phyloP scores from a whole-genome alignment of 1,140 invertebrate genomes.

The Solenopsis invicta region DNA sequence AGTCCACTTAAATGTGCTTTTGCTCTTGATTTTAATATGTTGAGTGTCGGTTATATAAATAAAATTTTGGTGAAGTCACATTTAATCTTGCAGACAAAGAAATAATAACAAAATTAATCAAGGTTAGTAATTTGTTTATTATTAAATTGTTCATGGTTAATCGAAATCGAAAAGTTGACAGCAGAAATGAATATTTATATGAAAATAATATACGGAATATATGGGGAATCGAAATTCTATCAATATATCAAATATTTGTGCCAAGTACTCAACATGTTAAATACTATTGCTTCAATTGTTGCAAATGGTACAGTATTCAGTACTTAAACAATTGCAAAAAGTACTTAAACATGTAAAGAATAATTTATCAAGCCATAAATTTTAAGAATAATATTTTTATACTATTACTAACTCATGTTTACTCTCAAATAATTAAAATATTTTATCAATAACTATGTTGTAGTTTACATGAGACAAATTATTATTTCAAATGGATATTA shows the following conservation, averaged over 20 bases:
- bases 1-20: neutral
- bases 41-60: constrained; percentile 16
- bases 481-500: constrained; percentile 9
- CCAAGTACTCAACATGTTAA: constrained; percentile 32
- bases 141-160: neutral
- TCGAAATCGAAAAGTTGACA: neutral
- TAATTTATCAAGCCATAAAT: constrained; percentile 5
- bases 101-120: neutral
- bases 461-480: neutral
- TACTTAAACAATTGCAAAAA: constrained; percentile 19
- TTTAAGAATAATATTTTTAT: neutral
- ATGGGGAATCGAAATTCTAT: neutral
- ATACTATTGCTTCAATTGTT: neutral
- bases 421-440: constrained; percentile 9
- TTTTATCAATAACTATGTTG: constrained; percentile 21
- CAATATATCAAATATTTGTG: constrained; percentile 20
- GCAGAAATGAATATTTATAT: neutral
- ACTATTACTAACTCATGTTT: neutral
- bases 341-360: constrained; percentile 14
- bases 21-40: constrained; percentile 1
- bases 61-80: neutral
- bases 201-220: neutral
- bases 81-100: constrained; percentile 1
- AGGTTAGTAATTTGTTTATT: neutral
- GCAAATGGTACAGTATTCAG: constrained; percentile 3